Base-by-base conservation (phyloP, 2,113 vertebrate genomes). In the Lucifuga dentata region DNA sequence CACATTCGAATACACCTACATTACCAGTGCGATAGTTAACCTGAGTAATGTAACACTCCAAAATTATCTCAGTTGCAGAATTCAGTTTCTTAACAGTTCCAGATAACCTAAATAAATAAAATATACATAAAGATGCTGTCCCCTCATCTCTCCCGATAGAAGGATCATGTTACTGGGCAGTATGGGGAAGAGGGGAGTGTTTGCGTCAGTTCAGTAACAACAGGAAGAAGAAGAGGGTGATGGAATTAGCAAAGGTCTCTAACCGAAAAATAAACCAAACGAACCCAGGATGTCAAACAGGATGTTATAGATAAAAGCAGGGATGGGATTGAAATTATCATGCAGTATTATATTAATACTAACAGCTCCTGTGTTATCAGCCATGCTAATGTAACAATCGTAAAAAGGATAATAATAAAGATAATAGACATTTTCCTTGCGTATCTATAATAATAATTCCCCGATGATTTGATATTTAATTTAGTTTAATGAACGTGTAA, bases 41-140 rank as follows among this genome's bases (percentile, higher is more conserved):
- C 72, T 66, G 49, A 73, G 63, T 59, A 26, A 49, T 56, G 59
- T 43, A 59, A 80, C 32, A 41, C 61, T 70, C 52, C 43, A 58
- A 49, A 68, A 38, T 48, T 43, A 15, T 50, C 35, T 46, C 19
- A 8, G n/a, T 5, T 21, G 20, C 10, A 52, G 59, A 46, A 60
- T 16, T 67, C 36, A 61, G 48, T 17, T 8, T 23, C 21, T 48
- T 43, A 45, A 56, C 7, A n/a, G 26, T 11, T 40, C 9, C 32
- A 8, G 23, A 33, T 26, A 60, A 60, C n/a, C 24, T 12, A 33
- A 70, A 48, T 63, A 69, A 63, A 75, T 75, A 52, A 52, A 67
- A 61, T 40, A 41, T n/a, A 36, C 3, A n/a, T 7, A 33, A 8
- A 43, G 23, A 12, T 19, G 41, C 19, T 8, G 16, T 19, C 40